These are phyloP conservation scores for Hormaphis cornu DNA, from an alignment of 1,140 invertebrate genomes.

Conservation along the genomic window DNA sequence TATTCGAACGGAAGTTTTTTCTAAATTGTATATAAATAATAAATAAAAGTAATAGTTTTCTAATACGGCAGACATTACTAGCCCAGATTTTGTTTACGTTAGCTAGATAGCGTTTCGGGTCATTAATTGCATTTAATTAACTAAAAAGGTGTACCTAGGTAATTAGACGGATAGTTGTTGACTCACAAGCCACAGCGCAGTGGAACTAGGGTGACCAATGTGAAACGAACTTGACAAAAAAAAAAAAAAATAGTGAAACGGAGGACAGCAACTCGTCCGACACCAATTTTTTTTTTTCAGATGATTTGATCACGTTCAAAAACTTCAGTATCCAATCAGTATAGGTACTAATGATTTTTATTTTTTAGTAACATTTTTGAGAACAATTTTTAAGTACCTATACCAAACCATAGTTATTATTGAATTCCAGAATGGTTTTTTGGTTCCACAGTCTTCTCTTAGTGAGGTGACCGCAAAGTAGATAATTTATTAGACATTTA, in stretches of 20 bases:
- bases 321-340: too few species aligned
- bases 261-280: not conserved
- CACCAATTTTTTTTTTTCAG: not conserved
- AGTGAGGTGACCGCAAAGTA: too few species aligned
- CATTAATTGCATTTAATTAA: slow-evolving; percentile 17
- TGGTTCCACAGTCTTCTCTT: too few species aligned
- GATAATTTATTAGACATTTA: too few species aligned
- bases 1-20: not conserved
- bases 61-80: not conserved
- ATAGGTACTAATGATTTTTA: too few species aligned
- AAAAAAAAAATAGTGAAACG: not conserved
- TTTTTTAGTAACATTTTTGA: too few species aligned
- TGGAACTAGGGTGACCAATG: not conserved
- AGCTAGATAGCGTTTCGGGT: not conserved
- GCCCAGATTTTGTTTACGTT: not conserved
- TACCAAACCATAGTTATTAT: too few species aligned
- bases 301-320: not conserved
- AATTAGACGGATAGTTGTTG: not conserved
- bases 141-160: not conserved
- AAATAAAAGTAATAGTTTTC: not conserved
- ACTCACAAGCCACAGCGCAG: too few species aligned
- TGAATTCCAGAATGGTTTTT: too few species aligned
- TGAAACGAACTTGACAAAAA: not conserved
- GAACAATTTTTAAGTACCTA: too few species aligned
- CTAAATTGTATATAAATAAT: too few species aligned